Base-by-base conservation (phyloP, 2,888 invertebrate genomes). In the Lycia hirtaria region DNA sequence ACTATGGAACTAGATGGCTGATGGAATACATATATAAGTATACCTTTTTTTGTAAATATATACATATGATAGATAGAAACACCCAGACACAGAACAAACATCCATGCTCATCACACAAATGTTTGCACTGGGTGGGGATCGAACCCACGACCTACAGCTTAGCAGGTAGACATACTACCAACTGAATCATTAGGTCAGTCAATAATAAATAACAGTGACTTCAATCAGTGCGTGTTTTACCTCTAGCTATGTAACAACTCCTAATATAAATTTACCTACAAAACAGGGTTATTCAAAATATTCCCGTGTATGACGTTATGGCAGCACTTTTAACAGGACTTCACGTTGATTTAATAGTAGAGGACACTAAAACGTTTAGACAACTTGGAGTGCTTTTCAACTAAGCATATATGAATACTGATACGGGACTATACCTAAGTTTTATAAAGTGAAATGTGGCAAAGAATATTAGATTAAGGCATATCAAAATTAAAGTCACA, bases 271-370 rank as follows among this genome's bases (percentile, higher is more conserved):
- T 26, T 54, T 24, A 17, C 10, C 28, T 4, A 26, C 26, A 35
- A 37, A 48, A 48, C 22, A 28, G 32, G 37, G 43, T 54, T 44
- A 49, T 49, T 49, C 43, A 32, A 43, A 55, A 49, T 28, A 49
- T 43, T 56, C 43, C 47, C 30, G 35, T 33, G 22, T 30, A 26
- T 2, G 30, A 32, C 37, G 49, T 44, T 49, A 49, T 20, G 24
- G 15, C 14, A 14, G 49, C 44, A 56, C 49, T 56, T 56, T 49
- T 49, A 30, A 43, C 19, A 19, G 17, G 48, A 15, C 44, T 56
- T 17, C 44, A 43, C 28, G 40, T 41, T 28, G 55, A 44, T 49
- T 44, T 22, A 12, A 55, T 49, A n/a, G 19, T 26, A n/a, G 30
- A 40, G 35, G 28, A 30, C 6, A 17, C 35, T 48, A 43, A 53